Percentiles rank a stretch among this genome's conserved stretches.
phyloP scores from a whole-genome alignment of 2,888 invertebrate species.

The Cryptus viduatorius region DNA sequence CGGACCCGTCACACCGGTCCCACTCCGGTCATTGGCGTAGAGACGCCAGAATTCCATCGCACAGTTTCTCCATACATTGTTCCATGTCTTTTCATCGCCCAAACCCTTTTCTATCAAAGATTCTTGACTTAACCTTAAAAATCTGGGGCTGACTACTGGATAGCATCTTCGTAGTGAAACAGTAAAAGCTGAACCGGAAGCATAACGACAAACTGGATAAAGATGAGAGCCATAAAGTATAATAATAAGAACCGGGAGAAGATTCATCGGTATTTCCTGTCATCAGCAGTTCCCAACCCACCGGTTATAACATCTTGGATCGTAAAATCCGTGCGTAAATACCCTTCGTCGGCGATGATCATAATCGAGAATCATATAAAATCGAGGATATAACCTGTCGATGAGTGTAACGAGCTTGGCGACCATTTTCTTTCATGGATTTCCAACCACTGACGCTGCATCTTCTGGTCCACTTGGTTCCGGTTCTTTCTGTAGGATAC shows the following conservation, averaged over 20 bases:
- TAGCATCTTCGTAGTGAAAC: too few species aligned
- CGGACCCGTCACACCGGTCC: constrained; percentile 84
- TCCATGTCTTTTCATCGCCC: neutral
- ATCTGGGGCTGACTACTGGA: neutral
- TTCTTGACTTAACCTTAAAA: neutral
- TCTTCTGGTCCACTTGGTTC: constrained; percentile 39
- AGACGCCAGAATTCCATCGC: constrained; percentile 57
- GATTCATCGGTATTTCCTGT: constrained; percentile 33
- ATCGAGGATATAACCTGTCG: constrained; percentile 14
- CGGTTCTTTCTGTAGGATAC: constrained; percentile 62
- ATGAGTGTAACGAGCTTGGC: constrained; percentile 26
- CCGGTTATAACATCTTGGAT: constrained; percentile 8
- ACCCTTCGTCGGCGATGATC: constrained; percentile 3
- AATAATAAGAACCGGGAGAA: constrained; percentile 3
- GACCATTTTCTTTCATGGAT: constrained; percentile 60
- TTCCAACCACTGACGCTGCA: constrained; percentile 65
- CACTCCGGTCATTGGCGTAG: constrained; percentile 81
- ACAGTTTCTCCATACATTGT: constrained; percentile 28
- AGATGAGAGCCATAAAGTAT: neutral
- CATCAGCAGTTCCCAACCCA: constrained; percentile 36
- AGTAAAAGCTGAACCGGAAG: neutral
- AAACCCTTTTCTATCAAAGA: constrained; percentile 4
- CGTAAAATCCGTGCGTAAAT: constrained; percentile 28
- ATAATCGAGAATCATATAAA: constrained; percentile 42
- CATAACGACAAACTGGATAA: neutral